Conservation (phyloP, 2,888 invertebrate genomes). For the Drosophila recens region DNA sequence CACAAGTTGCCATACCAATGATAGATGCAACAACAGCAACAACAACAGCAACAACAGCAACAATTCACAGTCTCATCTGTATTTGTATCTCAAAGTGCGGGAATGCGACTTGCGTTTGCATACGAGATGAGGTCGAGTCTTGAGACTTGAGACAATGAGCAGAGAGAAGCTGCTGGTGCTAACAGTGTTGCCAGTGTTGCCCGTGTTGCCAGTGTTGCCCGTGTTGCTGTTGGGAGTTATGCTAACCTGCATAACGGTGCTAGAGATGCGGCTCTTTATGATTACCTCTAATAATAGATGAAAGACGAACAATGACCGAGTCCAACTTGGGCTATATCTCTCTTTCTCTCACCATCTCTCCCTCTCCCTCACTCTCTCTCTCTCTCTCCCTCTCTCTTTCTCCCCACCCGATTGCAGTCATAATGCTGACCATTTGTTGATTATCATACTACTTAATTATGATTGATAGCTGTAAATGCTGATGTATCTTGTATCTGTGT, state of each 20-base stretch:
- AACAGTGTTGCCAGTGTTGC: constrained; percentile 1
- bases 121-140: constrained; percentile 66
- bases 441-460: constrained; percentile 79
- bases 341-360: neutral
- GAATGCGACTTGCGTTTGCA: constrained; percentile 65
- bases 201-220: constrained; percentile 4
- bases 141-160: constrained; percentile 16
- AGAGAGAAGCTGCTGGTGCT: constrained; percentile 28
- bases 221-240: constrained; percentile 45
- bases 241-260: constrained; percentile 78
- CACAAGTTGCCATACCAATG: constrained; percentile 58
- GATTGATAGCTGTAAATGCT: constrained; percentile 80
- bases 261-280: constrained; percentile 68
- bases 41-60: constrained; percentile 16
- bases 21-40: constrained; percentile 27
- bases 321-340: constrained; percentile 9
- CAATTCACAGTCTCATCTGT: constrained; percentile 26
- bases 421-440: constrained; percentile 77
- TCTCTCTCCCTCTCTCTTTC: neutral
- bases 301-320: constrained; percentile 26
- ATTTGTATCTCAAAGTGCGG: constrained; percentile 33
- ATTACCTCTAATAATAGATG: constrained; percentile 70
- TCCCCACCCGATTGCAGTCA: constrained; percentile 29
- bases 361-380: neutral
- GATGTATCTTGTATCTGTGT: constrained; percentile 40